A percentile compares a stretch with the other conserved stretches of the same genome.
Evolutionary conservation across 1,140 invertebrate species (phyloP).

Genomic region (Thrips palmi): DNA sequence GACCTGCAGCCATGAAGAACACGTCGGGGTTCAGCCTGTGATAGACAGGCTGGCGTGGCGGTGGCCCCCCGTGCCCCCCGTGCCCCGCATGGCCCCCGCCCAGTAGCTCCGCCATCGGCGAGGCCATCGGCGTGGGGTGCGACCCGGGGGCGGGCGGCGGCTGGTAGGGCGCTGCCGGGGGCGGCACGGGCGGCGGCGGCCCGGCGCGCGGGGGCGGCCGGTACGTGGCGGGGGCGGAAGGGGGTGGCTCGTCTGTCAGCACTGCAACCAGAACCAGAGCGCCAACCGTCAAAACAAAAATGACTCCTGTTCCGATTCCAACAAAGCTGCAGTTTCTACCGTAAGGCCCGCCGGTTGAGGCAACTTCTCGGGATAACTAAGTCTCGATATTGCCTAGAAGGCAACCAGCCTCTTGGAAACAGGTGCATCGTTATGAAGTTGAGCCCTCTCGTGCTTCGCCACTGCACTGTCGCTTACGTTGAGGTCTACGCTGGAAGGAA

Average conservation of each 20-base stretch:
- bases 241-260: constrained; percentile 20
- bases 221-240: constrained; percentile 19
- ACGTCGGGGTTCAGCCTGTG: constrained; percentile 17
- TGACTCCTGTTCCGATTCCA: not conserved
- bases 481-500: no score
- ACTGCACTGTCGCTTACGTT: no score
- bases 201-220: no score
- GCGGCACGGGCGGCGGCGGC: no score
- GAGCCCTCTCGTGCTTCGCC: not conserved
- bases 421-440: not conserved
- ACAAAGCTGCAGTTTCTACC: not conserved
- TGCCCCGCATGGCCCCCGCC: no score
- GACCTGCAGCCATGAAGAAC: constrained; percentile 18
- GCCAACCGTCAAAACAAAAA: not conserved
- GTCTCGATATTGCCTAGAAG: no score
- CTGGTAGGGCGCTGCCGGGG: no score
- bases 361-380: no score
- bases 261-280: constrained; percentile 16
- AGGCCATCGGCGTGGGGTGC: no score
- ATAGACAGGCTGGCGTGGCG: constrained; percentile 14
- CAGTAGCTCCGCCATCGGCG: no score
- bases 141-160: no score
- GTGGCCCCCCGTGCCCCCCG: not conserved
- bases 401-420: not conserved
- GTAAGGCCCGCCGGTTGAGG: not conserved